Evolutionary conservation across 1,140 invertebrate genomes (phyloP), one percentile per base, ranked within the genome.

Genomic region (Chrysoperla carnea): DNA sequence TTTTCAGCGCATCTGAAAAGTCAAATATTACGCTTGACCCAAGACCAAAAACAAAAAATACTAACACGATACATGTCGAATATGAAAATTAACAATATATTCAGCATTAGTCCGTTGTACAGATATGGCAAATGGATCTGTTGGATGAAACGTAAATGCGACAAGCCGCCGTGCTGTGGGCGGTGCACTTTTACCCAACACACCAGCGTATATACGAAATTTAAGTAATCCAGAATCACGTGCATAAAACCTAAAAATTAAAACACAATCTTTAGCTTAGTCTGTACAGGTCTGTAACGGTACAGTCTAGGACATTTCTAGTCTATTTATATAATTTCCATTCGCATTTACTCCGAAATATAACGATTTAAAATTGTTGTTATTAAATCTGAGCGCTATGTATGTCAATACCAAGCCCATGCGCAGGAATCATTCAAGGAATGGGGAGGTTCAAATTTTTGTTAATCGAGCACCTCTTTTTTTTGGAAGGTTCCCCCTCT

Each of bases 111-210:
- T 90, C 52, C 91, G 67, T 61, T 96, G 92, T 13, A 96, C 89
- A 53, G 89, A 95, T 42, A 97, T 90, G 7, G 88, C 84, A 63
- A 97, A 93, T 7, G 93, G 93, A 65, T 96, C 90, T 29, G 78
- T 86, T 0, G 92, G 93, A 67, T 97, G 93, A 62, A 94, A 96
- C n/a, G 87, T 94, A 60, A 95, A 96, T 7, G 92, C 90, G n/a
- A 95, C 91, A 1, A 96, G 68, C 49, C 89, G 61, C 50, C 86
- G 68, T 8, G 79, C 75, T 42, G 67, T 64, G 42, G 69, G 66
- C 8, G 69, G 70, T 23, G 58, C 60, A 48, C 70, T 63, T 61
- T 70, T 68, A 38, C 70, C 70, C 46, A 73, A 54, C 36, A 81
- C 69, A 44, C 90, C 81, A 12, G 85, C 81, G 62, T 90, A 78